A percentile compares a stretch with the other conserved stretches of the same genome.
Evolutionary conservation across 2,888 invertebrate genomes (phyloP).

Genomic region (Salticus scenicus): DNA sequence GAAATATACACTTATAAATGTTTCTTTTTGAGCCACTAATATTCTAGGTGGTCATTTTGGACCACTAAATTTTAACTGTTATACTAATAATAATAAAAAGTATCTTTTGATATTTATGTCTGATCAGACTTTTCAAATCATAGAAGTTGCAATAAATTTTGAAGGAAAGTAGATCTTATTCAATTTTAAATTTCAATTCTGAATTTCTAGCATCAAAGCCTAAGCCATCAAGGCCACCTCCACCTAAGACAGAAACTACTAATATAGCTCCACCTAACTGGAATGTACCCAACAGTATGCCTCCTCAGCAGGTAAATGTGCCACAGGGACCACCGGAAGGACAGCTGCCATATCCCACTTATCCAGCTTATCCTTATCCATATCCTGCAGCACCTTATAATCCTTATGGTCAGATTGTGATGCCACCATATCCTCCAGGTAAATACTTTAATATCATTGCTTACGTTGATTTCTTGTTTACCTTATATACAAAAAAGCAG

Average conservation of each 20-base stretch:
- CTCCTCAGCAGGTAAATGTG: not conserved
- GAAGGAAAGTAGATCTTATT: too few relatives aligned
- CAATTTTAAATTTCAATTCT: too few relatives aligned
- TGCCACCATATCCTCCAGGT: constrained; percentile 62
- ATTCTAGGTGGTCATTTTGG: too few relatives aligned
- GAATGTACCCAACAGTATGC: not conserved
- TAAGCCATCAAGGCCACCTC: constrained; percentile 61
- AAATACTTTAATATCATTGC: not conserved
- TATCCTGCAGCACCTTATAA: constrained; percentile 58
- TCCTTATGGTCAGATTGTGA: constrained; percentile 50
- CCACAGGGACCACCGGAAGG: not conserved
- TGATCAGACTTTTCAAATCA: too few relatives aligned
- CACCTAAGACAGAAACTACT: constrained; percentile 38
- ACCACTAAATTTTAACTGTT: too few relatives aligned
- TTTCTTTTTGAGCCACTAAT: too few relatives aligned
- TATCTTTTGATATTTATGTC: too few relatives aligned
- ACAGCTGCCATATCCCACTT: constrained; percentile 28
- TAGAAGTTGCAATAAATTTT: too few relatives aligned
- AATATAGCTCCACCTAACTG: constrained; percentile 15
- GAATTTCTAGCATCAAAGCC: not conserved
- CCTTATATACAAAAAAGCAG: too few relatives aligned
- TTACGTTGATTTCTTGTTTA: too few relatives aligned
- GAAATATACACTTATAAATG: too few relatives aligned
- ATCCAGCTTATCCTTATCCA: constrained; percentile 59
- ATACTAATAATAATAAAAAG: too few relatives aligned